Evolutionary conservation across 2,797 vertebrate species (phyloP).

Genomic region (Mormyrus hasselquistii): DNA sequence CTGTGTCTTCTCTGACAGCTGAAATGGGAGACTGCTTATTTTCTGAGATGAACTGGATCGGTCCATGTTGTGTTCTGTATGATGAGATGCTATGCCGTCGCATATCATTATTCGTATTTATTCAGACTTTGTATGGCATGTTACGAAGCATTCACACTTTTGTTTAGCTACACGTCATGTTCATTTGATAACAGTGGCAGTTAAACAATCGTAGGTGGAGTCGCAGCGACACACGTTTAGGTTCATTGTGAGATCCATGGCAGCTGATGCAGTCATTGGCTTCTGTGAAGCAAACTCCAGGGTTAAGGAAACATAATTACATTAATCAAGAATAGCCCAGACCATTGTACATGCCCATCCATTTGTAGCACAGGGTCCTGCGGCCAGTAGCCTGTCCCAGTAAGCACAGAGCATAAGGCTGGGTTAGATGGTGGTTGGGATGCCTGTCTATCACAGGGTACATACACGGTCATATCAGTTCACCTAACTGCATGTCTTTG

Average conservation of each 20-base stretch:
- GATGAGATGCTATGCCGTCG: background rate
- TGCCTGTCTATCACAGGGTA: background rate
- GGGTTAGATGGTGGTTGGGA: background rate
- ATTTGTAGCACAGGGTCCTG: background rate
- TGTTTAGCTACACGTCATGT: background rate
- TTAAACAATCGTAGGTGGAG: background rate
- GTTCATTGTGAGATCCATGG: background rate
- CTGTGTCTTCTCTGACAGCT: background rate
- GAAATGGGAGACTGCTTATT: background rate
- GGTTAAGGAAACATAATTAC: background rate
- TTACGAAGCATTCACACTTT: background rate
- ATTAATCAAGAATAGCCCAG: background rate
- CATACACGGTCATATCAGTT: background rate
- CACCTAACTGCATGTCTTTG: background rate
- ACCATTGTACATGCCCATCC: background rate
- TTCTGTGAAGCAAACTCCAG: background rate
- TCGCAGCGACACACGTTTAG: background rate
- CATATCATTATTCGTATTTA: conserved; percentile 10
- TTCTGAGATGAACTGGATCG: background rate
- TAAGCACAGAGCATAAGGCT: background rate
- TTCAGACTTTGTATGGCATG: conserved; percentile 3
- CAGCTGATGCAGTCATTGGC: background rate
- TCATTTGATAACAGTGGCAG: background rate
- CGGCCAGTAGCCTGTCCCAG: background rate
- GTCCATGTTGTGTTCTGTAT: background rate